A percentile compares a stretch with the other conserved stretches of the same genome.
phyloP scores from a whole-genome alignment of 2,113 vertebrate species.

The Pangasianodon gigas region DNA sequence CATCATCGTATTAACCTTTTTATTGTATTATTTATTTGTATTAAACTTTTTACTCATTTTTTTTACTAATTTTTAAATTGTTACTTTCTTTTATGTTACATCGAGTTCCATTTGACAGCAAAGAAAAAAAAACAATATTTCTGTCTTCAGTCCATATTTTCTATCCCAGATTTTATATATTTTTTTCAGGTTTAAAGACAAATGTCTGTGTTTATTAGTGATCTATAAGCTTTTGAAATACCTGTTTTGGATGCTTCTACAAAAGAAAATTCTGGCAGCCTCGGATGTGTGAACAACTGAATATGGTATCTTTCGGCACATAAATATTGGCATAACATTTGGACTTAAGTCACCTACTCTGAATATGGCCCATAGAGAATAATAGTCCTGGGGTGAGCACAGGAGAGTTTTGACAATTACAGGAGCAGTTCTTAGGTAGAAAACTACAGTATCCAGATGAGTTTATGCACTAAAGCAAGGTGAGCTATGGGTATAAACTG shows the following conservation, averaged over 20 bases:
- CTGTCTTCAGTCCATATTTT: neutral
- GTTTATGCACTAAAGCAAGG: neutral
- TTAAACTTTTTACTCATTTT: no score
- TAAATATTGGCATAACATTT: neutral
- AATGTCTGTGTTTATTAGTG: neutral
- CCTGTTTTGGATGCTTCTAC: neutral
- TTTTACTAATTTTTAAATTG: neutral
- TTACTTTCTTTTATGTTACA: neutral
- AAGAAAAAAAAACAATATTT: neutral
- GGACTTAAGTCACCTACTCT: neutral
- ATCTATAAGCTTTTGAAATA: neutral
- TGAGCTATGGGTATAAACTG: neutral
- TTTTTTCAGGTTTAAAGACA: neutral
- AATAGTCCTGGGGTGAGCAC: neutral
- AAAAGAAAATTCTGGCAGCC: neutral
- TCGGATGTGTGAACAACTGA: neutral
- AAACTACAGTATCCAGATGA: neutral
- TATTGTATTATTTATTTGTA: no score
- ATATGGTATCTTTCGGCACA: neutral
- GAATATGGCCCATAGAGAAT: neutral
- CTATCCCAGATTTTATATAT: neutral
- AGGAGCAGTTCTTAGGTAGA: neutral
- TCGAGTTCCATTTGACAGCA: neutral
- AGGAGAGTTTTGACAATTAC: neutral
- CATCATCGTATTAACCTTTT: no score